Evolutionary conservation across 2,888 invertebrate species (phyloP).

Genomic region (Falcaria lacertinaria): DNA sequence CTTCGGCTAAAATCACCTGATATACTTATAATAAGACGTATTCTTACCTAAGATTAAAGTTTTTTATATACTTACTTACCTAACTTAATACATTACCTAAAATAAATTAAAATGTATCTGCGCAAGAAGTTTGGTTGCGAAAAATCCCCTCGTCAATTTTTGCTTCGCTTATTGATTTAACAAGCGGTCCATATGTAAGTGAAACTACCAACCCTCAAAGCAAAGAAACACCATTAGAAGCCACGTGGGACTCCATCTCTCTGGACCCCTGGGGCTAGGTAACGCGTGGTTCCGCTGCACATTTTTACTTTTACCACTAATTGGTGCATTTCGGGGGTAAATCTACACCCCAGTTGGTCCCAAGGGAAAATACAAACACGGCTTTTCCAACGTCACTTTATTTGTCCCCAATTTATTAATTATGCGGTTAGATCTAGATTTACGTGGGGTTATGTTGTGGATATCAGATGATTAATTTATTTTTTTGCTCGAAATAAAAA

Average conservation of each 20-base stretch:
- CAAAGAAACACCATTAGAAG: constrained; percentile 72
- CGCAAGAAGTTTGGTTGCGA: too few species aligned
- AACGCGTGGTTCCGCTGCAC: constrained; percentile 73
- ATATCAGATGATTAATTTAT: not conserved
- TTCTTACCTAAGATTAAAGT: too few species aligned
- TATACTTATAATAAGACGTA: too few species aligned
- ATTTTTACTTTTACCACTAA: constrained; percentile 77
- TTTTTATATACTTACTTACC: too few species aligned
- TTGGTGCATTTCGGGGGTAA: constrained; percentile 70
- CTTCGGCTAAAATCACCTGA: too few species aligned
- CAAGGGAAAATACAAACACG: constrained; percentile 51
- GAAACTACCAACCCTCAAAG: constrained; percentile 64
- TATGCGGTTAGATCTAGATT: constrained; percentile 19
- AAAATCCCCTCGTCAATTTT: constrained; percentile 4
- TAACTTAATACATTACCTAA: too few species aligned
- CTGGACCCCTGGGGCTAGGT: constrained; percentile 50
- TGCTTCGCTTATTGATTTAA: constrained; percentile 54
- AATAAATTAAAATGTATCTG: too few species aligned
- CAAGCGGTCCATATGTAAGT: constrained; percentile 66
- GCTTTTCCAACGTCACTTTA: constrained; percentile 70
- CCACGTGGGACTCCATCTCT: constrained; percentile 58
- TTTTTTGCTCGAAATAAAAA: too few species aligned
- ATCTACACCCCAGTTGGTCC: constrained; percentile 52
- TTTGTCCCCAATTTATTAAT: constrained; percentile 48
- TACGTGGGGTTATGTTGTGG: constrained; percentile 8